Evolutionary conservation across 2,888 invertebrate species (phyloP), one percentile per base, ranked within the genome.

Genomic region (Euproctis similis): DNA sequence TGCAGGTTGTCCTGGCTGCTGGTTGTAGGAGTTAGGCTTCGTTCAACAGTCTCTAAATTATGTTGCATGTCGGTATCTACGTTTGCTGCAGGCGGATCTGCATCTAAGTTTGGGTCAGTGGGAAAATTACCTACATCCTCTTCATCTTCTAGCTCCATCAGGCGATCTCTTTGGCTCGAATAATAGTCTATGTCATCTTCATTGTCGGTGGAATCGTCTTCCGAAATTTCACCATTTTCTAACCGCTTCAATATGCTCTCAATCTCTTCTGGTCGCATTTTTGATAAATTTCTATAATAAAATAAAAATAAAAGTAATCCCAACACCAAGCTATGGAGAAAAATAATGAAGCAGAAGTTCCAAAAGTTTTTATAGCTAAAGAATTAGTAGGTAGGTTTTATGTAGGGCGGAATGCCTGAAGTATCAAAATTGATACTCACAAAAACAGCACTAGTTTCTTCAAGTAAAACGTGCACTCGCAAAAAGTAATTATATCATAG

Each of bases 211-310:
- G 45, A 47, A 46, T 50, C 52, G 42, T 55, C 50, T 46, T 50
- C 48, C 35, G 50, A 53, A 50, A 55, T 48, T 48, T 53, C 52
- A 43, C 28, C 28, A 28, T 28, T 24, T 28, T 28, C 28, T 24
- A 28, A 24, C 24, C 44, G 46, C 48, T 39, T 45, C 47, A 55
- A 53, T 43, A 52, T 42, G 39, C 25, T 45, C 30, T 46, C 46
- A 40, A 49, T 52, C 40, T 53, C 52, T 48, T 51, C 51, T 40
- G 52, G 49, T 28, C 42, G 42, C 53, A 52, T 53, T 55, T 53
- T 55, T 14, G 49, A 49, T 53, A 40, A 43, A 46, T 48, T 42
- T 47, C 39, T 46, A 48, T 39, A 46, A 28, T 28, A 46, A 40
- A 49, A 46, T 44, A 42, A 46, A 46, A 50, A 46, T 31, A 43